Evolutionary conservation across 1,140 invertebrate species (phyloP), one percentile per base, ranked within the genome.

Genomic region (Popillia japonica): DNA sequence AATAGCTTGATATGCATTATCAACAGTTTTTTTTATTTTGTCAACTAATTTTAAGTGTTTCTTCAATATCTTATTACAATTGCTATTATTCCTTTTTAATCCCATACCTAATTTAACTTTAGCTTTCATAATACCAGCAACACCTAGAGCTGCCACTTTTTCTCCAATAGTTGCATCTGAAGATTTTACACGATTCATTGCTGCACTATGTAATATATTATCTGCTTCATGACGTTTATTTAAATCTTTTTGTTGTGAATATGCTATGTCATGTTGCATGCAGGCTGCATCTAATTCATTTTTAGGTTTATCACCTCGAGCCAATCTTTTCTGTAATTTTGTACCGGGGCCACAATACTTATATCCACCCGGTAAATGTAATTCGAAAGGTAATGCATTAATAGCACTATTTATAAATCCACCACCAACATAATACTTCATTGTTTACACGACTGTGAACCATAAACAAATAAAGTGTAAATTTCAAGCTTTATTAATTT

Each of bases 311-410:
- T 88, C 85, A 55, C 85, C 86, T 77, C 85, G 82, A 40, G 42
- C 73, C 81, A 88, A 83, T 75, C 86, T 79, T 82, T 86, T 80
- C 42, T 82, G n/a, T 78, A 88, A 76, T 80, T 87, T 87, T 20
- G 87, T 89, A 11, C 86, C 87, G 9, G 86, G 86, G 2, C 86
- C 87, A 77, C 87, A 88, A 78, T 84, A 88, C 40, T 86, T 80
- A 85, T 87, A 89, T 14, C 85, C 85, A 34, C 27, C 27, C 3
- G 87, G 86, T 40, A 88, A 76, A 83, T 89, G 85, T 40, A 87
- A 48, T 84, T 89, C 87, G 34, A 86, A 76, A 3, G 87, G 87
- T 40, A 88, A 75, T 27, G 82, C 82, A 81, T 88, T 84, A 10
- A 88, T 87, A 23, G 86, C n/a, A n/a, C 61, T 48, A 48, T 48